Evolutionary conservation across 2,113 vertebrate species (phyloP).

Genomic region (Corythornis vintsioides): DNA sequence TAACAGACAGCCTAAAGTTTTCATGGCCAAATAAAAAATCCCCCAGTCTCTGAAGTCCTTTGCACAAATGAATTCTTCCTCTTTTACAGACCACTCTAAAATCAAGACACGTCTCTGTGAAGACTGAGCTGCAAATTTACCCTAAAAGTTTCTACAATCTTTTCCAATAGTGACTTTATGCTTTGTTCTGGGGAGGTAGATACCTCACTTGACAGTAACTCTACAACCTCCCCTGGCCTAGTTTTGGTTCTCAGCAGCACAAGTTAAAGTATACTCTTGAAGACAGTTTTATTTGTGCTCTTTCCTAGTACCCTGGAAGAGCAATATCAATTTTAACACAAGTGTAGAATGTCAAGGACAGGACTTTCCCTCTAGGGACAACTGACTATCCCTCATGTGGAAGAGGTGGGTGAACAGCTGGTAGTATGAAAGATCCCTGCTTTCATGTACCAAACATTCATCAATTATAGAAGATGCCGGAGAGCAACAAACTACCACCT

Average conservation of each 20-base stretch:
- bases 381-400: neutral
- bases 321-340: neutral
- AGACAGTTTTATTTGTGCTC: neutral
- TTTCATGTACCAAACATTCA: neutral
- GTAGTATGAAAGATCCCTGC: neutral
- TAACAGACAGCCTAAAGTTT: neutral
- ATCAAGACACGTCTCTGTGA: neutral
- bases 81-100: conserved; percentile 8
- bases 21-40: neutral
- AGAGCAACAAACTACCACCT: neutral
- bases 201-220: neutral
- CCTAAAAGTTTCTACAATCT: neutral
- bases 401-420: neutral
- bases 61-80: conserved; percentile 19
- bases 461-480: neutral
- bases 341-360: neutral
- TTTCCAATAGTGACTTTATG: neutral
- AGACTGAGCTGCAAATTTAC: neutral
- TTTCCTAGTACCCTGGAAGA: neutral
- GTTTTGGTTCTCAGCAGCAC: neutral
- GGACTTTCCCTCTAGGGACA: neutral
- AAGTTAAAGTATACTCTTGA: neutral
- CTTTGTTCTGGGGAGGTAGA: neutral
- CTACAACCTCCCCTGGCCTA: neutral
- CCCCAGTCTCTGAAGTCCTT: neutral